Evolutionary conservation across 1,140 invertebrate species (phyloP), one percentile per base, ranked within the genome.

Genomic region (Musca vetustissima): DNA sequence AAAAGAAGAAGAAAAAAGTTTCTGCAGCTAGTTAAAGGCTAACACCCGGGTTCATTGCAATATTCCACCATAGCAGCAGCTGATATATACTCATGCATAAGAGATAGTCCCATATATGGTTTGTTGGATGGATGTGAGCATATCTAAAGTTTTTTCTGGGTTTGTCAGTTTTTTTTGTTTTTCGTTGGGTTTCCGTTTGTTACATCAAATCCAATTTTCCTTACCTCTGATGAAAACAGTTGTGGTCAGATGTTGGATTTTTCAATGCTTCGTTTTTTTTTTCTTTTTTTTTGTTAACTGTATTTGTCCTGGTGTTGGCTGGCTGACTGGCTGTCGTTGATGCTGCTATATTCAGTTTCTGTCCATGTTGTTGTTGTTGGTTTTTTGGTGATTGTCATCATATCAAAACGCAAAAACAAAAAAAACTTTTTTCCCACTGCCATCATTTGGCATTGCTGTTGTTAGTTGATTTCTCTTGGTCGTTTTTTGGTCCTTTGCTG

Each of bases 201-300:
- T 61, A 61, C 17, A 61, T 61, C 57, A 61, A 61, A 61, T 61
- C 57, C 57, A 61, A 61, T 61, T 61, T 61, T 61, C 57, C 19
- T 61, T 61, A 61, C 57, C 57, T 61, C 57, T 61, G 57, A 61
- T 61, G 57, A 61, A 61, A 61, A 61, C 57, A 61, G 57, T 61
- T 61, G 57, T 61, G 57, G 57, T 61, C 57, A 61, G 57, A 19
- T 61, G 28, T 43, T 36, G 57, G 28, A 61, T 59, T 59, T 59
- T 59, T 59, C 21, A 22, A n/a, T n/a, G n/a, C n/a, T n/a, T n/a
- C n/a, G 13, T 55, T 55, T 13, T 24, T 24, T 4, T 24, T 55
- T 55, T 22, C 22, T 17, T 14, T 28, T 2, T 28, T 57, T 57
- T 57, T 57, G 21, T n/a, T n/a, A n/a, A 17, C 14, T 52, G 3